Evolutionary conservation across 2,113 vertebrate species (phyloP).

Genomic region (Ciconia maguari): DNA sequence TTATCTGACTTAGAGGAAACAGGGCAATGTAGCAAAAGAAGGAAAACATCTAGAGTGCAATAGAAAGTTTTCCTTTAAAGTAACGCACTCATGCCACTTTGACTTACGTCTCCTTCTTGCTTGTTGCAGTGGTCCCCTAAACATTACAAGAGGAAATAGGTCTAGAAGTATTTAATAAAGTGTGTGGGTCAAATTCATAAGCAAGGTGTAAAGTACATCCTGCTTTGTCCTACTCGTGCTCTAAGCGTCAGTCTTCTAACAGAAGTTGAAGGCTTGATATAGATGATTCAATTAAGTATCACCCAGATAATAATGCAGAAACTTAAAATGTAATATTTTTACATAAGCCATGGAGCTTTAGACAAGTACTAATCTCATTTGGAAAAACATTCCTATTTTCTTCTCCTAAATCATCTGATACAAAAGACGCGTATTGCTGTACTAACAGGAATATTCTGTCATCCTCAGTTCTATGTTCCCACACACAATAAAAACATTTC

Average conservation of each 20-base stretch:
- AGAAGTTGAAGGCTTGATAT: neutral
- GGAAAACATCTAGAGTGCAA: neutral
- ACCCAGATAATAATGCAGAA: neutral
- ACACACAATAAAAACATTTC: neutral
- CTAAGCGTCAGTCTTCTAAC: neutral
- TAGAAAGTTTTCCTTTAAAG: neutral
- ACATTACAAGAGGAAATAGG: neutral
- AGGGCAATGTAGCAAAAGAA: neutral
- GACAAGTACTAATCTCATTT: neutral
- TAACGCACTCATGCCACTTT: neutral
- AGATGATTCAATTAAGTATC: neutral
- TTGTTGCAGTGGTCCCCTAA: neutral
- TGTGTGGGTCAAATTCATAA: neutral
- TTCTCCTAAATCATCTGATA: neutral
- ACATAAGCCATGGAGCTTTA: neutral
- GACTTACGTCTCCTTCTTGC: neutral
- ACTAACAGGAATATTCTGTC: neutral
- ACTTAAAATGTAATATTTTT: neutral
- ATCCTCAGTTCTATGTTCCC: neutral
- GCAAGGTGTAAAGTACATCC: neutral
- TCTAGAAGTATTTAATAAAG: neutral
- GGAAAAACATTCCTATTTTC: neutral
- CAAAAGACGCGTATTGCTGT: neutral
- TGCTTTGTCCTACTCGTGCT: neutral
- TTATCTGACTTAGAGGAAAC: neutral